These are phyloP conservation scores for Smutsia gigantea DNA, from an alignment of 2,797 vertebrate species.

Conservation along the genomic window DNA sequence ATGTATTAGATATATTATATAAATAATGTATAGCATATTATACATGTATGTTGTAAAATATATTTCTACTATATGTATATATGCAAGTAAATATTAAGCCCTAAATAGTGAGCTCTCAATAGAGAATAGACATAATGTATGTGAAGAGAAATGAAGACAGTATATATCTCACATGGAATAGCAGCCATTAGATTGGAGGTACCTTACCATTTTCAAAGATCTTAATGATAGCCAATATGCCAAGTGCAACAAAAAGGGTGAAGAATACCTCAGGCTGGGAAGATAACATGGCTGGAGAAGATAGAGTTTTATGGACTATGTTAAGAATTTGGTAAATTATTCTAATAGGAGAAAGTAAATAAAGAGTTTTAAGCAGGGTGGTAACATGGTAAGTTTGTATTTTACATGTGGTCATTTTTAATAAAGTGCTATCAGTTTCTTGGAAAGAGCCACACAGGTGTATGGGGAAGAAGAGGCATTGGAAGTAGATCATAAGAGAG, in stretches of 20 bases:
- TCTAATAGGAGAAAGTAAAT: neutral
- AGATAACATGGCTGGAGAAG: neutral
- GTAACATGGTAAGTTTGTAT: neutral
- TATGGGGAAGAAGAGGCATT: neutral
- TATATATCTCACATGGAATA: neutral
- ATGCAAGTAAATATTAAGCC: neutral
- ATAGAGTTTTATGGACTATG: neutral
- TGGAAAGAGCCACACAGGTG: neutral
- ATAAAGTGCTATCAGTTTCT: neutral
- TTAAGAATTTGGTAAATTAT: neutral
- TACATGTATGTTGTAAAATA: neutral
- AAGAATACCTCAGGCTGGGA: neutral
- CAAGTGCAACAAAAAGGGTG: neutral
- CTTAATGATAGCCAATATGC: neutral
- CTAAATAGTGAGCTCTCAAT: neutral
- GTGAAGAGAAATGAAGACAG: neutral
- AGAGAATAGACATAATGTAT: neutral
- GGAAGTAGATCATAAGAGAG: neutral
- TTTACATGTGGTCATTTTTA: neutral
- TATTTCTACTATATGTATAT: neutral
- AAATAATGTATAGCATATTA: neutral
- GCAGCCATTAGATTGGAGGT: neutral
- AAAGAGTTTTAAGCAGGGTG: neutral
- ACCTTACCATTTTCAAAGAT: neutral
- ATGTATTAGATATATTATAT: too few species aligned